Percentiles rank a stretch among this genome's conserved stretches.
phyloP scores from a whole-genome alignment of 2,113 vertebrate species.

The Gambusia affinis region DNA sequence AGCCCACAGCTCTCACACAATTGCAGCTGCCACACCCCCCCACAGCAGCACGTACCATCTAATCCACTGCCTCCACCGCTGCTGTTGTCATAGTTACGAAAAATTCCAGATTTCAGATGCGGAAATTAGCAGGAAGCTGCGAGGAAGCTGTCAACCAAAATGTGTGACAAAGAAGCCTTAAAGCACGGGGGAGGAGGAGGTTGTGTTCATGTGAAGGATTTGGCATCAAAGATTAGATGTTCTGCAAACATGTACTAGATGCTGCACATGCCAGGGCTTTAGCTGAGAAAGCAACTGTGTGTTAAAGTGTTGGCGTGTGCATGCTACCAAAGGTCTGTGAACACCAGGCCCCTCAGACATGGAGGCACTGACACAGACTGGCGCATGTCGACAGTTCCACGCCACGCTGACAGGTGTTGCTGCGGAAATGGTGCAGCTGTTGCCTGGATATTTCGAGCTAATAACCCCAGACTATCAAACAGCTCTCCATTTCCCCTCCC shows the following conservation, averaged over 20 bases:
- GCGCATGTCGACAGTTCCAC: constrained; percentile 65
- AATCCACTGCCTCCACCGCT: constrained; percentile 62
- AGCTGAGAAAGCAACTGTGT: not conserved
- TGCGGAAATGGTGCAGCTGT: constrained; percentile 75
- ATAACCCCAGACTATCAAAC: constrained; percentile 48
- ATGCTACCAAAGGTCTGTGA: constrained; percentile 18
- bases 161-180: not conserved
- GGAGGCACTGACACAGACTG: constrained; percentile 54
- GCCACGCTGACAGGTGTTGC: constrained; percentile 74
- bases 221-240: not conserved
- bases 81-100: constrained; percentile 74
- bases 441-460: constrained; percentile 68
- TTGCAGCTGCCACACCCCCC: constrained; percentile 45
- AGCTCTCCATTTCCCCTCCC: constrained; percentile 5
- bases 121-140: not conserved
- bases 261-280: constrained; percentile 23
- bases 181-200: not conserved
- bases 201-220: not conserved
- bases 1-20: constrained; percentile 21
- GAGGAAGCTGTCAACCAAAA: constrained; percentile 5
- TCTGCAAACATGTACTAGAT: constrained; percentile 22
- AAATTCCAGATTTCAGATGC: constrained; percentile 51
- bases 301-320: not conserved
- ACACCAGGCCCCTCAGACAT: constrained; percentile 36
- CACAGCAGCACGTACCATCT: constrained; percentile 37